Evolutionary conservation across 2,113 vertebrate species (phyloP), one percentile per base, ranked within the genome.

Genomic region (Planiliza haematocheilus): DNA sequence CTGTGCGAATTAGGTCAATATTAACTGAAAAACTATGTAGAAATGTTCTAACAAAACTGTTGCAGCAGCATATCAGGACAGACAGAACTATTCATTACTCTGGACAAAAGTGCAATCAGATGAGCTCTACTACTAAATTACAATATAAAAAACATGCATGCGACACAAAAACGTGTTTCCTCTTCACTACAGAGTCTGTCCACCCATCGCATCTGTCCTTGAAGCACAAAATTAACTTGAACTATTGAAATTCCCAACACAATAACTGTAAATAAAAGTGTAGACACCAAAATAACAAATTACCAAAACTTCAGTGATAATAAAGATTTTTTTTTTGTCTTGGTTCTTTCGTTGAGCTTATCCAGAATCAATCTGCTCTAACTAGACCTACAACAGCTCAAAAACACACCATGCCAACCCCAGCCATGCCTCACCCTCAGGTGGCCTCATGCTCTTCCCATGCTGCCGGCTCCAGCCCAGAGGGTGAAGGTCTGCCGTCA

Each of bases 401-500:
- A 68, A 61, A 18, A 38, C 13, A 58, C 16, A 57, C 5, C 0
- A 59, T 38, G 13, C 9, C 41, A 58, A 21, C 37, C n/a, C 11
- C 13, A 17, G 18, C 57, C 18, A 43, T 14, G 64, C 16, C 91
- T 94, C 93, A 99, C 98, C 97, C 91, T 97, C 96, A 43, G 98
- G 97, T 43, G 96, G 94, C 90, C 94, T 96, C 69, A 99, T 95
- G 42, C 89, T 80, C 89, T 95, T 96, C 79, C 95, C 91, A 51
- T 98, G 97, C 91, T 97, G 96, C 58, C 94, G 80, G 77, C 97
- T 97, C 98, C 98, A 99, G 62, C 98, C 97, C 7, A 99, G 87
- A 17, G 97, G 95, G 72, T 99, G 97, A 63, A 99, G 94, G 68
- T 95, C 95, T 0, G 98, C 95, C 0, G 96, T 95, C 94, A 97